Conservation (phyloP, 1,140 invertebrate species). For the Mya arenaria region DNA sequence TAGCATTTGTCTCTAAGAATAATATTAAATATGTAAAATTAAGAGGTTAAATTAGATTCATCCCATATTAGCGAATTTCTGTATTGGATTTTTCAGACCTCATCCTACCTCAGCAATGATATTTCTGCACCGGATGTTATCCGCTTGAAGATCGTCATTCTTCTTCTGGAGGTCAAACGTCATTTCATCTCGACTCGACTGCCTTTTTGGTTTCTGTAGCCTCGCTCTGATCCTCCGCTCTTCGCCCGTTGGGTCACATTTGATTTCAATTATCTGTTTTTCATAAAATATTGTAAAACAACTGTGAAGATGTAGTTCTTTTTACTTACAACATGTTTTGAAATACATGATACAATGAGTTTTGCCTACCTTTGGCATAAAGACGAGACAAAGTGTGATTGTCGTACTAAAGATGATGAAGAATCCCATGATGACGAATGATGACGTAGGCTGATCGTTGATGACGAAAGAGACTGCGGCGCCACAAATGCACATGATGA, state of each 20-base stretch:
- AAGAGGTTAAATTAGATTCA: not conserved
- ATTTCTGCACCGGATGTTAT: conserved; percentile 80
- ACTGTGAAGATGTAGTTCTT: not conserved
- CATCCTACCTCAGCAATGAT: conserved; percentile 71
- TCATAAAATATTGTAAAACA: conserved; percentile 3
- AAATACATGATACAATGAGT: not conserved
- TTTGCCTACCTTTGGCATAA: conserved; percentile 95
- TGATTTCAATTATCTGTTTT: conserved; percentile 91
- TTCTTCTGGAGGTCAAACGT: conserved; percentile 77
- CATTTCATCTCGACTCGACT: conserved; percentile 70
- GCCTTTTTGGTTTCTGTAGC: conserved; percentile 81
- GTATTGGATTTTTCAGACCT: not conserved
- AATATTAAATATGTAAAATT: not conserved
- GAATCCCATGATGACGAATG: conserved; percentile 95
- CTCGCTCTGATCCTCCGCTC: conserved; percentile 87
- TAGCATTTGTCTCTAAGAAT: not conserved
- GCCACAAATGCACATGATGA: conserved; percentile 99
- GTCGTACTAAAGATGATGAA: conserved; percentile 99
- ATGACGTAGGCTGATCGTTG: conserved; percentile 94
- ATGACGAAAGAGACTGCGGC: conserved; percentile 96
- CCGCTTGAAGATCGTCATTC: conserved; percentile 79
- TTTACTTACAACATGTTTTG: not conserved
- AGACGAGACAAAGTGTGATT: conserved; percentile 97
- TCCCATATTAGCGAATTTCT: not conserved
- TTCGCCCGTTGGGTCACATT: conserved; percentile 92